Conservation (phyloP, 2,113 vertebrate genomes). For the Meriones unguiculatus region DNA sequence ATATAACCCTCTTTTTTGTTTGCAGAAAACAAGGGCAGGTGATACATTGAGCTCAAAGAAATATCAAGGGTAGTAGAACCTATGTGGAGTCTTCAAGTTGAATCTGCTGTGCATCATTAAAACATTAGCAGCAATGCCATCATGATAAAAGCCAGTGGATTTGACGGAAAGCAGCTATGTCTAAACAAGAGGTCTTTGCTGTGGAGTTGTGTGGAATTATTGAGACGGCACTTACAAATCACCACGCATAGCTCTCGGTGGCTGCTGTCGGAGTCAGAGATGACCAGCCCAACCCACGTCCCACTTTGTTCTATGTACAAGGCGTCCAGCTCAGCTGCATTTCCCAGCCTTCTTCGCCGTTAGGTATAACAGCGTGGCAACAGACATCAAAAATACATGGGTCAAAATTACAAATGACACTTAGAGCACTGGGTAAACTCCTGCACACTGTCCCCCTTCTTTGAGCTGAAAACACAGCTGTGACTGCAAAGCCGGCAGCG, state of each 20-base stretch:
- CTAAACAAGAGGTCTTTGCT: not conserved
- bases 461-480: not conserved
- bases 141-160: not conserved
- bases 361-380: not conserved
- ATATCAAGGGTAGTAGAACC: not conserved
- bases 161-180: too few species aligned
- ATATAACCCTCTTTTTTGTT: not conserved
- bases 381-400: not conserved
- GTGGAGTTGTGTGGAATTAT: not conserved
- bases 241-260: not conserved
- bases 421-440: not conserved
- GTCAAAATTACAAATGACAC: not conserved
- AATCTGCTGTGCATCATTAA: not conserved
- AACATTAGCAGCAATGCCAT: slow-evolving; percentile 8
- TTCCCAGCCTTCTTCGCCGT: not conserved
- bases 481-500: not conserved
- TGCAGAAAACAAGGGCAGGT: not conserved
- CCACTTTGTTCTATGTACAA: not conserved
- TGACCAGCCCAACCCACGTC: not conserved
- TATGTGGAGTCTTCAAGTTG: not conserved
- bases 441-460: not conserved
- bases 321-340: not conserved
- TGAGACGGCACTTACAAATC: not conserved
- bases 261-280: not conserved
- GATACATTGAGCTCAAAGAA: slow-evolving; percentile 4